These are phyloP conservation scores for Lepeophtheirus salmonis DNA, from an alignment of 1,140 invertebrate species.

Conservation along the genomic window DNA sequence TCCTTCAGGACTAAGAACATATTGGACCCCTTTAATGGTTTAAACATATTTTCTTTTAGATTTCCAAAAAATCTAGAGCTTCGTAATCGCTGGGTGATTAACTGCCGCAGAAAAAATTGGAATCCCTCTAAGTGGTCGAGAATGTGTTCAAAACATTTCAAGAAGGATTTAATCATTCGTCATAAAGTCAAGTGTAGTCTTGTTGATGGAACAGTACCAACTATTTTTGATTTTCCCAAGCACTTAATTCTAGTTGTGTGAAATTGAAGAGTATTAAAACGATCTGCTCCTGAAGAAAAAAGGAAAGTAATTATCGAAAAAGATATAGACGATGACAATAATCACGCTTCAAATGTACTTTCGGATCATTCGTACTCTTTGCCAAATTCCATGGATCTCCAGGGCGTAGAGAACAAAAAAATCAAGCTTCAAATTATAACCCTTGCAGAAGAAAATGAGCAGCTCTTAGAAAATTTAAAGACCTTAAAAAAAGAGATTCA, in stretches of 20 bases:
- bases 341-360: not conserved
- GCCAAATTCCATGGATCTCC: not conserved
- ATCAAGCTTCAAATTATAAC: not conserved
- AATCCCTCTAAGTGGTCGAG: not conserved
- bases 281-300: not conserved
- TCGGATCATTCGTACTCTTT: not conserved
- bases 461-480: not conserved
- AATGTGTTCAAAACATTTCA: not conserved
- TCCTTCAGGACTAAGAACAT: too few species aligned
- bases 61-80: too few species aligned
- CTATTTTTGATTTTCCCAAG: not conserved
- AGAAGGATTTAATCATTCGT: not conserved
- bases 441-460: not conserved
- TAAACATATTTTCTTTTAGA: too few species aligned
- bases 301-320: not conserved
- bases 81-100: too few species aligned
- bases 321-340: not conserved
- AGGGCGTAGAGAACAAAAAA: not conserved
- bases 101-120: not conserved
- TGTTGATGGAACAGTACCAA: not conserved
- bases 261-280: not conserved
- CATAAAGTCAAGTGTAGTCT: not conserved
- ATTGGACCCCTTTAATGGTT: too few species aligned
- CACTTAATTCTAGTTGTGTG: too few species aligned
- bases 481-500: not conserved